Evolutionary conservation across 2,797 vertebrate species (phyloP), one percentile per base, ranked within the genome.

Genomic region (Anolis apletophallus): DNA sequence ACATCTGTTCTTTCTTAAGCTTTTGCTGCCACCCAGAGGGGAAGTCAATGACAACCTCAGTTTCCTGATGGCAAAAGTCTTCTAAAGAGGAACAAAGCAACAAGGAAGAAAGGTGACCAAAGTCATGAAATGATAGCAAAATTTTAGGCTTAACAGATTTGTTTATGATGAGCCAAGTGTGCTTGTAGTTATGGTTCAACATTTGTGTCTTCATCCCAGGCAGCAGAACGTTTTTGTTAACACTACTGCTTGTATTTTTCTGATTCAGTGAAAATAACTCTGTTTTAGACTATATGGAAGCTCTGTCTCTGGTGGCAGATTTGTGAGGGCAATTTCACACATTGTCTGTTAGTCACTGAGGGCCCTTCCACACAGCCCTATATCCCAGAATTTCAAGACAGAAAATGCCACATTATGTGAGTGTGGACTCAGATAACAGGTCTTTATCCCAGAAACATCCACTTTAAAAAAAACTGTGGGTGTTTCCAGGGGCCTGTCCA

Each of bases 1-100:
- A 46, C 46, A 46, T 46, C 8, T 54, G 80, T 50, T 72, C 23
- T 82, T 88, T 78, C 46, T 68, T 77, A 32, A 72, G 72, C 68
- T 54, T 82, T 73, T 82, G 80, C 80, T 64, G 80, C 80, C 87
- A 85, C 80, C 84, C 80, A 82, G 57, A 46, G 74, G 64, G 40
- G 79, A 88, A 78, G 5, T 79, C 67, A 82, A 40, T 46, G 67
- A 50, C 3, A 64, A 13, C 12, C 12, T 82, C 67, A 23, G 21
- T 73, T 87, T 86, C 61, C n/a, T 68, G 10, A 55, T 52, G 29
- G 4, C 61, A 52, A 57, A 32, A 87, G 79, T 78, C 6, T n/a
- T 76, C 26, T 36, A 3, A 72, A 34, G 19, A 72, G 57, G 5
- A 73, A 23, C 50, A 26, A 19, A 29, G 10, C 8, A 32, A 36